A percentile compares a stretch with the other conserved stretches of the same genome.
Evolutionary conservation across 2,113 vertebrate species (phyloP).

Genomic region (Chamaea fasciata): DNA sequence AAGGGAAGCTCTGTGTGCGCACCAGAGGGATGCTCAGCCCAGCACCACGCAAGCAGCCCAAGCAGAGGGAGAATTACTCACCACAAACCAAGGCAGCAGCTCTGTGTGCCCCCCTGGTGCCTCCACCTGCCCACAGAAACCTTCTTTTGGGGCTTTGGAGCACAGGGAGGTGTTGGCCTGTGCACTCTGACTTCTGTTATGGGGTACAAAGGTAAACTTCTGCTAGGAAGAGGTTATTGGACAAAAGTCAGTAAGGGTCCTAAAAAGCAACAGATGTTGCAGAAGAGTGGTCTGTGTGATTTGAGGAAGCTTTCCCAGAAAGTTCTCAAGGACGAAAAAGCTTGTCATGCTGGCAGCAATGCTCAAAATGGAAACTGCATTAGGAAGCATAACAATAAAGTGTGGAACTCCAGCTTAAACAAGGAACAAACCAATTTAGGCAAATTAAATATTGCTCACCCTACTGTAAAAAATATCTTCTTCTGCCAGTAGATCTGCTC

Average conservation of each 20-base stretch:
- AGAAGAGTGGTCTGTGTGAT: neutral
- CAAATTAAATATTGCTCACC: neutral
- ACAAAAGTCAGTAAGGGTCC: neutral
- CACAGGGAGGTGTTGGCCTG: accelerated
- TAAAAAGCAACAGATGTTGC: neutral
- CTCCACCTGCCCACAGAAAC: neutral
- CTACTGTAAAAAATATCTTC: neutral
- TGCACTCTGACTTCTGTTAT: neutral
- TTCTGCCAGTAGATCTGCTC: neutral
- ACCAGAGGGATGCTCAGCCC: neutral
- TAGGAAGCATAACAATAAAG: accelerated
- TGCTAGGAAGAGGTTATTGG: neutral
- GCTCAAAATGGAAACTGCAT: neutral
- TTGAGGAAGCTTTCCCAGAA: neutral
- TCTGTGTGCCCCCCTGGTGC: accelerated
- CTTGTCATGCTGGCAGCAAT: neutral
- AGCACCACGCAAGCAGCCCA: neutral
- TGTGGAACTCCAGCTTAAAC: neutral
- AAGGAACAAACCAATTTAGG: neutral
- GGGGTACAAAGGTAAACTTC: neutral
- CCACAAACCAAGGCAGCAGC: neutral
- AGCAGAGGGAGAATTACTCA: neutral
- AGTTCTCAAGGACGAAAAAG: neutral
- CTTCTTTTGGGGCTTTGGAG: too few species aligned
- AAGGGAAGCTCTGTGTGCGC: neutral